A percentile compares a stretch with the other conserved stretches of the same genome.
phyloP scores from a whole-genome alignment of 2,888 invertebrate species.

The Heliconius ismenius region DNA sequence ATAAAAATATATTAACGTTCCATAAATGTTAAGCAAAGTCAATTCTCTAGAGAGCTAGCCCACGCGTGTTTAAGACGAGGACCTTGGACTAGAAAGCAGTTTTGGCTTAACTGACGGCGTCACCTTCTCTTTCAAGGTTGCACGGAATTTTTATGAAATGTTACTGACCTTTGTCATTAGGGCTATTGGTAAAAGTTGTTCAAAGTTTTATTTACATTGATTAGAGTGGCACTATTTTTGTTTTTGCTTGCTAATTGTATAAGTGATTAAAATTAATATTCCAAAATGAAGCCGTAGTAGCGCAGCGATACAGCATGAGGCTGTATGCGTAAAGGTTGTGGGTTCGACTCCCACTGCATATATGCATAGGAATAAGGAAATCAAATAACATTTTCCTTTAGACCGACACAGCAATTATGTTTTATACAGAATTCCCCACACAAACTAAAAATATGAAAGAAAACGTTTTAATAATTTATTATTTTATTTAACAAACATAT shows the following conservation, averaged over 20 bases:
- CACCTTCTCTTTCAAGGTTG: constrained; percentile 37
- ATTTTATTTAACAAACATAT: constrained; percentile 10
- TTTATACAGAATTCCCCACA: too few relatives aligned
- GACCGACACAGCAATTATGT: too few relatives aligned
- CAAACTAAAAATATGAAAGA: too few relatives aligned
- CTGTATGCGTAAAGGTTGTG: too few relatives aligned
- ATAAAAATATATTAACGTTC: too few relatives aligned
- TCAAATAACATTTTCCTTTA: too few relatives aligned
- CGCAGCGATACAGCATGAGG: too few relatives aligned
- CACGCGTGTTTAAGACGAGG: constrained; percentile 23
- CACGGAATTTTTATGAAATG: constrained; percentile 33
- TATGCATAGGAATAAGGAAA: too few relatives aligned
- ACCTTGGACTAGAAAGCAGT: constrained; percentile 61
- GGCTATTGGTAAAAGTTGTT: constrained; percentile 25
- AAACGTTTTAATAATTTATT: not conserved
- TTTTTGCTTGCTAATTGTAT: not conserved
- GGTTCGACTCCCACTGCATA: too few relatives aligned
- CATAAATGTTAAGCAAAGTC: not conserved
- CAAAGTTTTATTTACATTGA: not conserved
- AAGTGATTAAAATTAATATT: too few relatives aligned
- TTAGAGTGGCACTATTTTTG: not conserved
- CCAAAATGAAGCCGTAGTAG: too few relatives aligned
- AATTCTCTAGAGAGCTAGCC: constrained; percentile 2
- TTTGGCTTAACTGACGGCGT: constrained; percentile 12
- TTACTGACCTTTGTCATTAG: constrained; percentile 30